These are phyloP conservation scores for Lepilemur septentrionalis DNA, from an alignment of 2,797 vertebrate species.

Conservation along the genomic window DNA sequence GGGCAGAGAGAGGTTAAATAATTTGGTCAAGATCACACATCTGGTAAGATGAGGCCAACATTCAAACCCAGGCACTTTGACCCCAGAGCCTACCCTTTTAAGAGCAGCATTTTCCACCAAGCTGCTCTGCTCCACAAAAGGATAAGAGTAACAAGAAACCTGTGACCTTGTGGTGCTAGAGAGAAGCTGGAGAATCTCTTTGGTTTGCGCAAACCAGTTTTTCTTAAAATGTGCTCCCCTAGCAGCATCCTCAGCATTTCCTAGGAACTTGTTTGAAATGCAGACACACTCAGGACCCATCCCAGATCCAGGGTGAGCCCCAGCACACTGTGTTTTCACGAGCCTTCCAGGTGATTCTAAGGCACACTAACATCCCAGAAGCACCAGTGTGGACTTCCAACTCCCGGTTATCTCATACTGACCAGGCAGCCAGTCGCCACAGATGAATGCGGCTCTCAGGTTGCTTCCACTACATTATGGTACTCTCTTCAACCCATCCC, in stretches of 20 bases:
- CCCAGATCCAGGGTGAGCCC: not conserved
- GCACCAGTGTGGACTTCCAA: not conserved
- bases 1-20: not conserved
- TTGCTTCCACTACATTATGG: not conserved
- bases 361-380: not conserved
- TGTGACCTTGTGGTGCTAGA: not conserved
- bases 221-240: not conserved
- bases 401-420: not conserved
- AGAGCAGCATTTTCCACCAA: not conserved
- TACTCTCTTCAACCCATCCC: not conserved
- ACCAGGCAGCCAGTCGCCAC: rapidly evolving
- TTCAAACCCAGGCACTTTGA: not conserved
- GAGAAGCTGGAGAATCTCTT: not conserved
- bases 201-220: not conserved
- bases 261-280: not conserved
- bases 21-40: not conserved
- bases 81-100: not conserved
- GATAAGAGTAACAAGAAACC: not conserved
- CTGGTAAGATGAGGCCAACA: not conserved
- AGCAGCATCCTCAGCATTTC: not conserved
- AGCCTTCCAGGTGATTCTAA: not conserved
- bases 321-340: not conserved
- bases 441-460: not conserved
- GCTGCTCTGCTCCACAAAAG: not conserved
- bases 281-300: not conserved